Percentiles rank a stretch among this genome's conserved stretches.
Conservation (phyloP, 2,113 vertebrate species). For the Aplodontia rufa region DNA sequence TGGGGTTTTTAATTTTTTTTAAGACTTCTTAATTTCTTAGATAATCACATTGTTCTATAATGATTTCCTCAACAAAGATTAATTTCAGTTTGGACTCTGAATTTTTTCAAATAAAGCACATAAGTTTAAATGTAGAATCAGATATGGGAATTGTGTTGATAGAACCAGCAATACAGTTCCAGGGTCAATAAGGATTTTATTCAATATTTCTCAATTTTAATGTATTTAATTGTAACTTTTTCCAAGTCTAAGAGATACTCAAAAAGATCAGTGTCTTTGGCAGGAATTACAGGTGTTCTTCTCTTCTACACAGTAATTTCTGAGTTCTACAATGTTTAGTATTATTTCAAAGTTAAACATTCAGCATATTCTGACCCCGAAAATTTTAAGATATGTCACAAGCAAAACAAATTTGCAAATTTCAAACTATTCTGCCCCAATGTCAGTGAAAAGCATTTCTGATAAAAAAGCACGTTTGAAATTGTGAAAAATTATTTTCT, state of each 20-base stretch:
- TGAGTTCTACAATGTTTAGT: background rate
- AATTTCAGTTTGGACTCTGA: background rate
- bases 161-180: background rate
- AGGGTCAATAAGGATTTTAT: background rate
- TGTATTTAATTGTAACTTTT: background rate
- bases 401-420: constrained; percentile 13
- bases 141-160: background rate
- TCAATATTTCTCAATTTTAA: background rate
- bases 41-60: background rate
- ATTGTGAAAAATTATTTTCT: constrained; percentile 4
- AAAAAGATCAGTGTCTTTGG: background rate
- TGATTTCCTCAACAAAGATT: background rate
- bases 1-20: background rate
- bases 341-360: constrained; percentile 4
- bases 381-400: background rate
- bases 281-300: background rate
- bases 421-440: constrained; percentile 13
- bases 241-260: background rate
- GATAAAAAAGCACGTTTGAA: background rate
- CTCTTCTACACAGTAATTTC: background rate
- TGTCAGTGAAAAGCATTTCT: background rate
- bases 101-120: constrained; percentile 31
- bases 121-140: background rate
- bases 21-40: background rate
- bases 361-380: background rate